Base-by-base conservation (phyloP, 2,888 invertebrate genomes). In the Spodoptera exigua region DNA sequence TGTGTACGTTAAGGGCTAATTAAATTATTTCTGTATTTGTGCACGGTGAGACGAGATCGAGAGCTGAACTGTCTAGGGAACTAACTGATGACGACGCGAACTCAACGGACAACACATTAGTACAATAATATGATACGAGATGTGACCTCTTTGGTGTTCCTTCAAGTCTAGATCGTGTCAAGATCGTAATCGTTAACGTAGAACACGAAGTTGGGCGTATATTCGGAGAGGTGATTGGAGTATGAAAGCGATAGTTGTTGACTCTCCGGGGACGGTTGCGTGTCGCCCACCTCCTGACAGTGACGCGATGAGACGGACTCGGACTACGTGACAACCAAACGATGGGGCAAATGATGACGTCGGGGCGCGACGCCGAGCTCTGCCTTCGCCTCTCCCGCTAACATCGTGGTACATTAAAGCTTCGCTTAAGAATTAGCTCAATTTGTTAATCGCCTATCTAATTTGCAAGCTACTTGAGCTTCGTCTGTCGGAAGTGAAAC, bases 371-470 rank as follows among this genome's bases (percentile, higher is more conserved):
- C 87, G 85, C 78, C 88, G 88, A 87, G 89, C 85, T 82, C 86
- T 80, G 72, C 79, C 80, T 70, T 76, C 73, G 72, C 71, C 74
- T 77, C 80, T 80, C 85, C 76, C 84, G 85, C 87, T 87, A 86
- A 86, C 81, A 83, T 59, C 86, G 79, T 81, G 88, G 84, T 83
- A 88, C 85, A 87, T 92, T 91, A 91, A 92, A 92, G 93, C 93
- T 90, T 90, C 86, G 88, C 89, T 89, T 89, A 89, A 81, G 85
- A 86, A 88, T 86, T 79, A 86, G 89, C 89, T 89, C 89, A 93
- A 93, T 93, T 93, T 92, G 90, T 93, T 93, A 92, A 90, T 90
- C 89, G 89, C 92, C 93, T 93, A 93, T 93, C 93, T 93, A 93
- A 91, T 82, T 86, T 84, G 89, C 88, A 87, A 89, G 89, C 91